phyloP scores from a whole-genome alignment of 2,113 vertebrate genomes.

The Oreochromis aureus region DNA sequence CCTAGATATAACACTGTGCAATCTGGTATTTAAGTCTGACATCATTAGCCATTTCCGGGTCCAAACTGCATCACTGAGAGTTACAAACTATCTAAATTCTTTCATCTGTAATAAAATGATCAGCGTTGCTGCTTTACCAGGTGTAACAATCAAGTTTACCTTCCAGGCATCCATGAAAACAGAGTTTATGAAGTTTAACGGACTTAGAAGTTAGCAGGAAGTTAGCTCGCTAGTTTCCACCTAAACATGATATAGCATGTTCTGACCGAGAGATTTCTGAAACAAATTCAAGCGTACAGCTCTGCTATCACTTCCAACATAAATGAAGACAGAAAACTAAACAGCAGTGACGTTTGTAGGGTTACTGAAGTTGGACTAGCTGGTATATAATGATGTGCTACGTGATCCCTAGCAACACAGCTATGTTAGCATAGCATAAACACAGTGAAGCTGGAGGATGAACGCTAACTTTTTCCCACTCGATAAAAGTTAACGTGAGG shows the following conservation, averaged over 20 bases:
- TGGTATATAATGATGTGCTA: fast-evolving
- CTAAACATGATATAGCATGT: background rate
- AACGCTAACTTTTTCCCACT: fast-evolving
- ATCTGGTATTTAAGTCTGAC: too few species aligned
- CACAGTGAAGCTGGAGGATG: background rate
- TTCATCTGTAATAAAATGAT: too few species aligned
- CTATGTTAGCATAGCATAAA: background rate
- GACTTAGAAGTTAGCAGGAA: background rate
- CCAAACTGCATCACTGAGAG: too few species aligned
- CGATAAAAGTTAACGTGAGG: fast-evolving
- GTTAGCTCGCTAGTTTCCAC: too few species aligned
- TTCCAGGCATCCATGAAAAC: too few species aligned
- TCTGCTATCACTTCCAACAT: fast-evolving
- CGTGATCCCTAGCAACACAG: background rate
- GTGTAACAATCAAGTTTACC: too few species aligned
- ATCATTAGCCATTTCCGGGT: too few species aligned
- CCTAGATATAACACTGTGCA: too few species aligned
- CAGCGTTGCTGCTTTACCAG: too few species aligned
- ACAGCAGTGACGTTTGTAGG: background rate
- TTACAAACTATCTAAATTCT: too few species aligned
- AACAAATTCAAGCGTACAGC: background rate
- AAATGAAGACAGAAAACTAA: background rate
- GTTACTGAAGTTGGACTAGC: background rate
- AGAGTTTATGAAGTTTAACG: too few species aligned
- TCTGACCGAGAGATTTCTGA: fast-evolving